A percentile compares a stretch with the other conserved stretches of the same genome.
phyloP scores from a whole-genome alignment of 1,140 invertebrate species.

The Platyscapa corneri region DNA sequence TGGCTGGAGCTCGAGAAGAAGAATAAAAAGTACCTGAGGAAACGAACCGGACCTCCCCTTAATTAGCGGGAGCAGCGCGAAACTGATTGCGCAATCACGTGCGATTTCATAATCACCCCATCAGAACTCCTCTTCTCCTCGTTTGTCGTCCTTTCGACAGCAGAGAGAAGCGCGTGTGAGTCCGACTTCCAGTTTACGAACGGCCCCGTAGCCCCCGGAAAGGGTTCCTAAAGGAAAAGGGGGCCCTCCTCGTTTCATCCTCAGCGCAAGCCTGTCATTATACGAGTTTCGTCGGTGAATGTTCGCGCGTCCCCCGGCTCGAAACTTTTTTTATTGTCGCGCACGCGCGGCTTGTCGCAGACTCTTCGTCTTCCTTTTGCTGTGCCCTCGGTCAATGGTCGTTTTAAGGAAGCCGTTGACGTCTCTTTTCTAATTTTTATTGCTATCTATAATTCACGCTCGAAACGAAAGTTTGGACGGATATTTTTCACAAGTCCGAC shows the following conservation, averaged over 20 bases:
- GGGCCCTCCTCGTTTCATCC: too few relatives aligned
- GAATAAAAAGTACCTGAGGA: background rate
- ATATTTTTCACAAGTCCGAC: background rate
- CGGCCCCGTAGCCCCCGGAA: background rate
- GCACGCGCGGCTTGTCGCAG: background rate
- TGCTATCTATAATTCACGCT: constrained; percentile 18
- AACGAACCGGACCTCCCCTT: constrained; percentile 23
- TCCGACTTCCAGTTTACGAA: background rate
- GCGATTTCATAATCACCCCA: constrained; percentile 43
- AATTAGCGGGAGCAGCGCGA: constrained; percentile 24
- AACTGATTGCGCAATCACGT: constrained; percentile 32
- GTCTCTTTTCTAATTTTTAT: constrained; percentile 25
- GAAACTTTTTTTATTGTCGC: background rate
- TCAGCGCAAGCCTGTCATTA: constrained; percentile 20
- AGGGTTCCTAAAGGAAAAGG: background rate
- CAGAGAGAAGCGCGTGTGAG: background rate
- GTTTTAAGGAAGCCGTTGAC: constrained; percentile 24
- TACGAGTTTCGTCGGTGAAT: background rate
- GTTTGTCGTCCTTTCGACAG: background rate
- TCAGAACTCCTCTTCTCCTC: background rate
- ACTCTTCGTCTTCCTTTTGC: background rate
- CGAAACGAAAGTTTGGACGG: constrained; percentile 11
- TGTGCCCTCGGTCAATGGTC: background rate
- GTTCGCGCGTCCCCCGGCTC: background rate
- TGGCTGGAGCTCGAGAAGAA: background rate